Conservation (phyloP, 2,113 vertebrate genomes). For the Mungos mungo region DNA sequence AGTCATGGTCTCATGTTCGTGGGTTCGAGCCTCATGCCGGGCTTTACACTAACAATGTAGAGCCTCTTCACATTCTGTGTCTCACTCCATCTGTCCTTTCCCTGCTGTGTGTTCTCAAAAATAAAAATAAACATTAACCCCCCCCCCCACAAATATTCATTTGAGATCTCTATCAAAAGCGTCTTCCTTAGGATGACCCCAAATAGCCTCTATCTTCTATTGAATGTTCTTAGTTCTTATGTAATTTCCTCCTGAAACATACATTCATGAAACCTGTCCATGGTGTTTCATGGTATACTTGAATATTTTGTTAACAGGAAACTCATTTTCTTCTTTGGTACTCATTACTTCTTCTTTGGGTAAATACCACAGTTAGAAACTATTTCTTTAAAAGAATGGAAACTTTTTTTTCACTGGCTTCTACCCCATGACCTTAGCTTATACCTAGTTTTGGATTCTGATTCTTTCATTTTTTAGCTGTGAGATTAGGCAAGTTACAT, state of each 20-base stretch:
- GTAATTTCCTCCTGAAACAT: not conserved
- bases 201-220: not conserved
- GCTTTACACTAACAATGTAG: too few relatives aligned
- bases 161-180: not conserved
- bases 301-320: not conserved
- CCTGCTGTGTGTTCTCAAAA: too few relatives aligned
- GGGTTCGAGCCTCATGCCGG: too few relatives aligned
- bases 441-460: not conserved
- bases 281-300: not conserved
- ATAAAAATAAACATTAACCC: too few relatives aligned
- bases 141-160: not conserved
- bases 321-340: not conserved
- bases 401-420: not conserved
- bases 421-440: not conserved
- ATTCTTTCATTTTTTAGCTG: not conserved
- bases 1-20: too few relatives aligned
- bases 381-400: not conserved
- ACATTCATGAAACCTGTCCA: not conserved
- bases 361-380: not conserved
- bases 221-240: not conserved
- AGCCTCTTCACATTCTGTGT: too few relatives aligned
- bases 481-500: not conserved
- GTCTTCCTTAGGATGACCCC: not conserved
- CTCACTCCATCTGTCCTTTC: too few relatives aligned
- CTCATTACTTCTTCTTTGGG: not conserved